These are phyloP conservation scores for Drosophila parvula DNA, from an alignment of 1,140 invertebrate species.

Conservation along the genomic window DNA sequence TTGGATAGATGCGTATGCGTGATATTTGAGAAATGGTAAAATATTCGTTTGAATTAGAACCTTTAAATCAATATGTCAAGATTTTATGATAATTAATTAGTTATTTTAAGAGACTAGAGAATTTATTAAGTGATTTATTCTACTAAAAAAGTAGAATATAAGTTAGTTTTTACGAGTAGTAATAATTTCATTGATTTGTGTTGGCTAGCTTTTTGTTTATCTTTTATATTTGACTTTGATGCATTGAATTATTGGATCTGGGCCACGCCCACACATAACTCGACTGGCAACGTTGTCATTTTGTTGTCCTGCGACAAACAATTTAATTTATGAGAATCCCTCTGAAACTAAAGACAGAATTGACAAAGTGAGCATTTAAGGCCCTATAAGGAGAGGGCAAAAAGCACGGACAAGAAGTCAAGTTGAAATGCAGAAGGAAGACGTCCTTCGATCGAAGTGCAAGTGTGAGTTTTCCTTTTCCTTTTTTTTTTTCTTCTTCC, in stretches of 20 bases:
- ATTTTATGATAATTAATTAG: not conserved
- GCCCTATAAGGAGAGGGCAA: slow-evolving; percentile 23
- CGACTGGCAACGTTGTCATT: slow-evolving; percentile 1
- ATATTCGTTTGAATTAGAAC: not conserved
- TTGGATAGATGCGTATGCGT: slow-evolving; percentile 28
- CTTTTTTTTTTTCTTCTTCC: not conserved
- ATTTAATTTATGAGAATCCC: slow-evolving; percentile 78
- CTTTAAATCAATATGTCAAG: not conserved
- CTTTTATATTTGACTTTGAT: slow-evolving; percentile 12
- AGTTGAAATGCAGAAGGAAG: slow-evolving; percentile 43
- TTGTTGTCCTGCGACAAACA: slow-evolving; percentile 67
- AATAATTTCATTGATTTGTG: not conserved
- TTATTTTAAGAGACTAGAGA: not conserved
- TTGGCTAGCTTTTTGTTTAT: not conserved
- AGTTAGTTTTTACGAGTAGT: not conserved
- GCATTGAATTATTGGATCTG: slow-evolving; percentile 9
- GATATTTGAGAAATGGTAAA: not conserved
- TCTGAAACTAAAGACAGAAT: slow-evolving; percentile 73
- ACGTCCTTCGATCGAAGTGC: slow-evolving; percentile 65
- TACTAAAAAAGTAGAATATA: not conserved
- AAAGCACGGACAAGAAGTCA: slow-evolving; percentile 46
- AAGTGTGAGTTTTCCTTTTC: slow-evolving; percentile 48
- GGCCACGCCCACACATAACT: slow-evolving; percentile 18
- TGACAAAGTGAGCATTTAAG: slow-evolving; percentile 62
- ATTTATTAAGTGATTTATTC: not conserved